phyloP scores from a whole-genome alignment of 2,888 invertebrate species.

The Junonia oenone region DNA sequence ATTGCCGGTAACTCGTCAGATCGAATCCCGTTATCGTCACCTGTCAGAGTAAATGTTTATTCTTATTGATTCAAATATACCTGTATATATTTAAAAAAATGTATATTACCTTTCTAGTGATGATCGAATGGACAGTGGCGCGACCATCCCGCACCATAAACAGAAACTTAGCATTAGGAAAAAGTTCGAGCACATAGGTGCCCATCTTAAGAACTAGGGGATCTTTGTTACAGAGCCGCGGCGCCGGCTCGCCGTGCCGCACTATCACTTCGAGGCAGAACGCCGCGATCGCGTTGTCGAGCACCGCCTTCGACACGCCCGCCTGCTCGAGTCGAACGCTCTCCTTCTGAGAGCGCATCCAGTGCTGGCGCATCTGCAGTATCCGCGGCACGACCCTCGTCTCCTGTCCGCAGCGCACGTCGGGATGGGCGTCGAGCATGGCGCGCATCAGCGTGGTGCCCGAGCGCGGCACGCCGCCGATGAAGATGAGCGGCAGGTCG shows the following conservation, averaged over 20 bases:
- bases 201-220: constrained; percentile 98
- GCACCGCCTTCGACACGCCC: constrained; percentile 93
- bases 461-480: constrained; percentile 98
- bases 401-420: constrained; percentile 98
- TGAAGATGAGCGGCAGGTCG: constrained; percentile 96
- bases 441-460: constrained; percentile 98
- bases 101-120: constrained; percentile 95
- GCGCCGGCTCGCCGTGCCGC: constrained; percentile 96
- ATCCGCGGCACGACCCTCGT: constrained; percentile 97
- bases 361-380: constrained; percentile 96
- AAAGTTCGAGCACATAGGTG: constrained; percentile 93
- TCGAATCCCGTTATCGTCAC: constrained; percentile 94
- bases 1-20: constrained; percentile 94
- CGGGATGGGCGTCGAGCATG: constrained; percentile 98
- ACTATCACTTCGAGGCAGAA: constrained; percentile 98
- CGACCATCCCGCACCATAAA: constrained; percentile 99
- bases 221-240: constrained; percentile 98
- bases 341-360: constrained; percentile 96
- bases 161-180: constrained; percentile 98
- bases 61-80: too few species aligned
- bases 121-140: constrained; percentile 99
- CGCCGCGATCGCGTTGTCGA: constrained; percentile 97
- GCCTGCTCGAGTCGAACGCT: constrained; percentile 94
- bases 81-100: too few species aligned
- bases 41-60: too few species aligned